Percentiles rank a stretch among this genome's conserved stretches.
Conservation (phyloP, 2,113 vertebrate genomes). For the Prietella phreatophila region DNA sequence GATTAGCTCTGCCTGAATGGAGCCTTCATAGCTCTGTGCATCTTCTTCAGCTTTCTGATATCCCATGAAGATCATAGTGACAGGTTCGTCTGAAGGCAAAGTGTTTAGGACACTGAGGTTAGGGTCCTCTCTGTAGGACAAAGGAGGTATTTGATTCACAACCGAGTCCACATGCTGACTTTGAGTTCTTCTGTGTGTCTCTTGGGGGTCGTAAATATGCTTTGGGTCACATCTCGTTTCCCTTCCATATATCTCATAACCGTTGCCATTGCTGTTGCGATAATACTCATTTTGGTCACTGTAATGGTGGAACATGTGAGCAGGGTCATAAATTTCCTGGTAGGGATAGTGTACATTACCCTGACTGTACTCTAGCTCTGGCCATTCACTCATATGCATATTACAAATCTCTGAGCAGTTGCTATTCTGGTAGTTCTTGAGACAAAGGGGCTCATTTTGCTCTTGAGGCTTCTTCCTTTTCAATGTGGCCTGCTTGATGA, state of each 20-base stretch:
- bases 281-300: constrained; percentile 23
- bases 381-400: constrained; percentile 20
- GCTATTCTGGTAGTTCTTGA: constrained; percentile 72
- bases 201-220: background rate
- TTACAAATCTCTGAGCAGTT: constrained; percentile 16
- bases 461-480: constrained; percentile 60
- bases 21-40: constrained; percentile 70
- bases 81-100: constrained; percentile 73
- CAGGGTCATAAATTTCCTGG: constrained; percentile 15
- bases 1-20: constrained; percentile 83
- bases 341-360: constrained; percentile 1
- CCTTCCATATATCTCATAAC: constrained; percentile 27
- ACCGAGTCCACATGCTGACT: background rate
- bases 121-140: constrained; percentile 47
- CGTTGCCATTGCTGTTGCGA: constrained; percentile 25
- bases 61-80: constrained; percentile 98
- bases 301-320: constrained; percentile 32
- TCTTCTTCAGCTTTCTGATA: constrained; percentile 78
- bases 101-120: constrained; percentile 70
- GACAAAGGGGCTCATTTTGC: constrained; percentile 57
- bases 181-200: background rate
- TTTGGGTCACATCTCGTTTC: background rate
- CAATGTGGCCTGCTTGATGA: constrained; percentile 84
- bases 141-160: constrained; percentile 20
- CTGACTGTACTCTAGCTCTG: constrained; percentile 37